Conservation (phyloP, 2,797 vertebrate species). For the Argyrosomus regius region DNA sequence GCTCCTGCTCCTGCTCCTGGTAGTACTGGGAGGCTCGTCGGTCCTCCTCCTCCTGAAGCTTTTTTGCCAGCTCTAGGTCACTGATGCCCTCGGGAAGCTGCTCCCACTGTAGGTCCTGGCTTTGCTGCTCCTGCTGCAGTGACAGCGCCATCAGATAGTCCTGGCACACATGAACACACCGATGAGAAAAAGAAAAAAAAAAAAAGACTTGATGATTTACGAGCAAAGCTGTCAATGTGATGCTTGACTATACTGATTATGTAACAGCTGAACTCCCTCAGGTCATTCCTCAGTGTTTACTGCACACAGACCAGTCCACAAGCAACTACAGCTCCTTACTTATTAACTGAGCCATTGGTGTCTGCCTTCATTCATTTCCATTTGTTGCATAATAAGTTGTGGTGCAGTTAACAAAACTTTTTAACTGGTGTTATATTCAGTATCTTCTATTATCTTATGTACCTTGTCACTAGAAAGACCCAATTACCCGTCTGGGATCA, state of each 20-base stretch:
- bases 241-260: neutral
- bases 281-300: neutral
- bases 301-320: neutral
- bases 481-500: slow-evolving; percentile 17
- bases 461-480: slow-evolving; percentile 11
- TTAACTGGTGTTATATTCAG: neutral
- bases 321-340: neutral
- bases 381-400: slow-evolving; percentile 2
- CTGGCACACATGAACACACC: slow-evolving; percentile 75
- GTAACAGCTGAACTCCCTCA: neutral
- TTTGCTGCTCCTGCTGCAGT: slow-evolving; percentile 99
- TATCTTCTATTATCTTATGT: slow-evolving; percentile 6
- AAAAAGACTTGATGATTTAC: slow-evolving; percentile 19
- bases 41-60: slow-evolving; percentile 98
- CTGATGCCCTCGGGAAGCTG: slow-evolving; percentile 97
- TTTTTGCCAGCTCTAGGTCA: slow-evolving; percentile 97
- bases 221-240: neutral
- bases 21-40: slow-evolving; percentile 96
- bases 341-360: slow-evolving; percentile 7
- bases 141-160: slow-evolving; percentile 99
- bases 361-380: neutral
- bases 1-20: slow-evolving; percentile 96
- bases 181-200: neutral
- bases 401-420: neutral
- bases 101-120: slow-evolving; percentile 95